phyloP scores from a whole-genome alignment of 2,113 vertebrate species.

The Eurystomus gularis region DNA sequence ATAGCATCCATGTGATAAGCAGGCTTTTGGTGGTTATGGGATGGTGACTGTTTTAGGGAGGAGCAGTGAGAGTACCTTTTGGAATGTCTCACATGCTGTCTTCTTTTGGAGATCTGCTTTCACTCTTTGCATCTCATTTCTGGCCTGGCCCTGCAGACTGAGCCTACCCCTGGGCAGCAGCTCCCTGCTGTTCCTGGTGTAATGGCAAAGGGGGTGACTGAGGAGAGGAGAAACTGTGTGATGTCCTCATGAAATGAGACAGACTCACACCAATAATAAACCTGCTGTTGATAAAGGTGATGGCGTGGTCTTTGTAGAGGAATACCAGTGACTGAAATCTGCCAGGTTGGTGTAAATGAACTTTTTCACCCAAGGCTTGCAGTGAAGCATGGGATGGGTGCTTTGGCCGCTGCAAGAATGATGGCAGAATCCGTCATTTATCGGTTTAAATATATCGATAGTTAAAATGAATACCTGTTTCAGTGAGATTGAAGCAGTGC shows the following conservation, averaged over 20 bases:
- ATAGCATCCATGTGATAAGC: background rate
- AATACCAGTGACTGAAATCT: background rate
- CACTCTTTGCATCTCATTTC: background rate
- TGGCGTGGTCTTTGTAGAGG: background rate
- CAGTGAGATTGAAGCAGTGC: background rate
- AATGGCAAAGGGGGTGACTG: background rate
- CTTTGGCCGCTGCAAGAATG: background rate
- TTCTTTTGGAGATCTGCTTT: background rate
- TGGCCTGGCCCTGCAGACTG: background rate
- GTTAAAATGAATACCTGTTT: background rate
- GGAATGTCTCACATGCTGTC: background rate
- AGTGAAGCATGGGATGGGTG: background rate
- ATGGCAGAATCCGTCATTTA: background rate
- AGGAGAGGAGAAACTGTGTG: too few relatives aligned
- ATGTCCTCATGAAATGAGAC: background rate
- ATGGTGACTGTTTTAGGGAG: background rate
- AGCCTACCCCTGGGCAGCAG: background rate
- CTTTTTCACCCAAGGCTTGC: background rate
- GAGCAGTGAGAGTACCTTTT: background rate
- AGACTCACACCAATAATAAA: background rate
- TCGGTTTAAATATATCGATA: background rate
- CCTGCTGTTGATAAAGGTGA: background rate
- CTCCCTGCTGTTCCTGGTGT: background rate
- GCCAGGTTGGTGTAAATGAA: background rate
- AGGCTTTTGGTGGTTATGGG: background rate